These are phyloP conservation scores for Frieseomelitta varia DNA, from an alignment of 1,140 invertebrate genomes.

Conservation along the genomic window DNA sequence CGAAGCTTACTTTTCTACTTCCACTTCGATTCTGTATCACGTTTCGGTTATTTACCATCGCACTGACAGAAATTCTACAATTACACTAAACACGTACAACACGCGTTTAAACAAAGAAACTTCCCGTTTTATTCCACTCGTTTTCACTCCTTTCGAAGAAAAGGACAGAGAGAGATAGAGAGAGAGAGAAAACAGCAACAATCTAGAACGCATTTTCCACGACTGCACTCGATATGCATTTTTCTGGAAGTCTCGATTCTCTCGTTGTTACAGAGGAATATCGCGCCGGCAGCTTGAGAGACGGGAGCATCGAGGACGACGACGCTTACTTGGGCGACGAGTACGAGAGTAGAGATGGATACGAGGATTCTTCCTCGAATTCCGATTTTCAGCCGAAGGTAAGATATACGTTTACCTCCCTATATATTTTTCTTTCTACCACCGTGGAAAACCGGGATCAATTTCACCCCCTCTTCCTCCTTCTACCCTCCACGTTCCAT, in stretches of 20 bases:
- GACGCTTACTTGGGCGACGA: constrained; percentile 70
- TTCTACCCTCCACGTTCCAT: too few species aligned
- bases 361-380: constrained; percentile 58
- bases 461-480: neutral
- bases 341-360: constrained; percentile 64
- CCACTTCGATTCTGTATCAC: too few species aligned
- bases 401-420: constrained; percentile 42
- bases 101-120: neutral
- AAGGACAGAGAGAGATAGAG: too few species aligned
- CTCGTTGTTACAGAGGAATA: constrained; percentile 63
- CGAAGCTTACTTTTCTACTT: too few species aligned
- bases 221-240: constrained; percentile 1
- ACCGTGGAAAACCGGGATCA: neutral
- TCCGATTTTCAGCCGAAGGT: constrained; percentile 64
- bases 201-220: neutral
- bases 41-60: too few species aligned
- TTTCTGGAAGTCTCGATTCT: constrained; percentile 16
- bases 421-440: constrained; percentile 25
- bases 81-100: too few species aligned
- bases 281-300: constrained; percentile 51
- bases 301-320: constrained; percentile 60
- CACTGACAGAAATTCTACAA: too few species aligned
- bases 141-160: neutral
- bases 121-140: neutral
- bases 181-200: neutral